Conservation (phyloP, 2,888 invertebrate genomes). For the Plagodis dolabraria region DNA sequence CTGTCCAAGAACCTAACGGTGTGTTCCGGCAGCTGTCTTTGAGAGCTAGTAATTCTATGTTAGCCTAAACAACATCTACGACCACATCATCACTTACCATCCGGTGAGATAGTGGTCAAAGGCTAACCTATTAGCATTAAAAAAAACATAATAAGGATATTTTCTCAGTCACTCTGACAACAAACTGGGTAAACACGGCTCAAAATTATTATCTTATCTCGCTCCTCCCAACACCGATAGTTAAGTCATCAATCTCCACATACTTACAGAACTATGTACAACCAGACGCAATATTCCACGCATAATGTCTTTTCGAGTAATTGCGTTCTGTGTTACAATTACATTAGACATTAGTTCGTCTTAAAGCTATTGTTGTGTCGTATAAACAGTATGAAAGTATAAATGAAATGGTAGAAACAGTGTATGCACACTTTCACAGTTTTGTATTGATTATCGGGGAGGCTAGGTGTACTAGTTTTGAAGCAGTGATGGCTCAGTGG, state of each 20-base stretch:
- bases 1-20: no score
- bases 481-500: no score
- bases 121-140: no score
- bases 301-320: conserved; percentile 11
- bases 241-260: conserved; percentile 5
- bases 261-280: neutral
- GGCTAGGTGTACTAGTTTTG: no score
- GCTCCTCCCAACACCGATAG: neutral
- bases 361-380: conserved; percentile 1
- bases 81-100: no score
- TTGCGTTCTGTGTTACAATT: conserved; percentile 14
- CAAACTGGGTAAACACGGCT: neutral
- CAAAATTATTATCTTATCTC: neutral
- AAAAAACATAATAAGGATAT: no score
- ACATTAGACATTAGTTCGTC: conserved; percentile 11
- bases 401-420: neutral
- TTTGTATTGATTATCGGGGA: no score
- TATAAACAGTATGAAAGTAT: conserved; percentile 6
- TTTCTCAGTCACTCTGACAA: no score
- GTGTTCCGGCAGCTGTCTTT: no score
- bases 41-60: no score
- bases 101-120: no score
- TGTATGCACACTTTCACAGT: neutral
- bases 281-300: neutral
- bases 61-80: no score